A percentile compares a stretch with the other conserved stretches of the same genome.
Evolutionary conservation across 2,113 vertebrate genomes (phyloP).

Genomic region (Aplodontia rufa): DNA sequence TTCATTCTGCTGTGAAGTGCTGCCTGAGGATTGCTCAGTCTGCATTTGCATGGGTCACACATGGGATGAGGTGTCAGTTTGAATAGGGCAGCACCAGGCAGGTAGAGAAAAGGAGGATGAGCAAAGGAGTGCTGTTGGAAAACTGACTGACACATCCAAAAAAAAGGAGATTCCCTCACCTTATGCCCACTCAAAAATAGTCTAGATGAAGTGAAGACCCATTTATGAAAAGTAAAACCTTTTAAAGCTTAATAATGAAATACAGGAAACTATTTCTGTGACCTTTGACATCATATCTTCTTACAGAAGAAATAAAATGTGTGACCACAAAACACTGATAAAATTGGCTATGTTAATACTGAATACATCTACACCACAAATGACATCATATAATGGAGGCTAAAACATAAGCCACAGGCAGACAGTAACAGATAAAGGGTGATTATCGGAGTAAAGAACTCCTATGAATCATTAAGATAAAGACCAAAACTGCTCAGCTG

Average conservation of each 20-base stretch:
- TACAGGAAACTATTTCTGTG: not conserved
- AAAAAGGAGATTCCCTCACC: not conserved
- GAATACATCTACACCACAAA: not conserved
- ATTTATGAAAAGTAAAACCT: not conserved
- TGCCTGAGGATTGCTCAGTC: not conserved
- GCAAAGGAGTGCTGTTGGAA: not conserved
- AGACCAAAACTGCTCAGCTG: too few relatives aligned
- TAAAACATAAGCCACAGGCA: not conserved
- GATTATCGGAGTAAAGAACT: not conserved
- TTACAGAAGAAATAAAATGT: not conserved
- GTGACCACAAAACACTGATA: not conserved
- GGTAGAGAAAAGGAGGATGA: not conserved
- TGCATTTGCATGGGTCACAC: not conserved
- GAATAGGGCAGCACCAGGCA: not conserved
- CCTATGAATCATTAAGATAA: not conserved
- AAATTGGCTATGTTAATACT: not conserved
- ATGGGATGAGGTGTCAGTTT: too few relatives aligned
- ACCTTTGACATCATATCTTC: not conserved
- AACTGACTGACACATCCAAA: not conserved
- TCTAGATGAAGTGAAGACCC: not conserved
- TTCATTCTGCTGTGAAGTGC: not conserved
- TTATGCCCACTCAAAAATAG: not conserved
- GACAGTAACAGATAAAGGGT: not conserved
- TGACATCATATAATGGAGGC: too few relatives aligned
- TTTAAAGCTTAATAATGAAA: not conserved